Base-by-base conservation (phyloP, 2,888 invertebrate genomes). In the Erpobdella octoculata region DNA sequence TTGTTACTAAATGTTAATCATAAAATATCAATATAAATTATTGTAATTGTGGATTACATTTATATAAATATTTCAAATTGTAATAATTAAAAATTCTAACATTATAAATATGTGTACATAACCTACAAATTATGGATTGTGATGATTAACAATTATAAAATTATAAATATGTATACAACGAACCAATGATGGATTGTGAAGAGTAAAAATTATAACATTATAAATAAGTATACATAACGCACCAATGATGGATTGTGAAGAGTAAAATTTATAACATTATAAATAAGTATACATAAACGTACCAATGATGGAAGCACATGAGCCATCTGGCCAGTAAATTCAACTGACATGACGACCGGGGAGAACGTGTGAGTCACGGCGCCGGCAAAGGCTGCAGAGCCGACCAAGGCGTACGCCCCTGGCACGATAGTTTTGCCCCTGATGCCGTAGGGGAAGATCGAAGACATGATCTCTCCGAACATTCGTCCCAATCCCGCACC, bases 291-390 rank as follows among this genome's bases (percentile, higher is more conserved):
- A 36, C 25, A 25, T 1, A 9, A 28, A 78, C 81, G 75, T 73
- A 82, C 82, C 76, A 82, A 81, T 73, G 80, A 79, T 35, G 83
- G 97, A 65, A 98, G 89, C 62, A 97, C 89, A 81, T 96, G 95
- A 0, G 93, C 92, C 78, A 98, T 92, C 86, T 98, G 97, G 53
- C 97, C 97, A 0, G 97, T 97, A 90, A 98, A 91, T 85, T 98
- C 97, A 83, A 95, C 94, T 74, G 96, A 91, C 76, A 98, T 97
- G 77, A 98, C 96, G 76, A 94, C 92, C 59, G 96, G 95, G 1
- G 95, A 95, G 58, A 98, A 93, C 0, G 97, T 96, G 84, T 97
- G 93, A 0, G 97, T 98, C 4, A 97, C 95, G 1, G 94, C 92
- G 1, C 95, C 97, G 0, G 94, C 92, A 83, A 97, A 91, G 0